A percentile compares a stretch with the other conserved stretches of the same genome.
These are phyloP conservation scores for Neomorphus geoffroyi DNA, from an alignment of 2,797 vertebrate genomes.

Conservation along the genomic window DNA sequence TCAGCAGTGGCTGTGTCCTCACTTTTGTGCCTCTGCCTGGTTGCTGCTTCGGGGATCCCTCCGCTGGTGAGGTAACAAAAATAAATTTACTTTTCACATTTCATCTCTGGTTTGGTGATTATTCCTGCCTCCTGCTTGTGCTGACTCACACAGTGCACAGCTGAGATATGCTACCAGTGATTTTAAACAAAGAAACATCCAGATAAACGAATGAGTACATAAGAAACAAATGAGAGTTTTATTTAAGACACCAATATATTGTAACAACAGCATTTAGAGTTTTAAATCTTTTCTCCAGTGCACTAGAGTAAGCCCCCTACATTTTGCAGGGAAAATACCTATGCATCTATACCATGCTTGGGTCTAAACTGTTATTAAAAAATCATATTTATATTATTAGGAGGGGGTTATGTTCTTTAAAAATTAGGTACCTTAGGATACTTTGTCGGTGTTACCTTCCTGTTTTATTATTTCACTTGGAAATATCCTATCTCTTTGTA, in stretches of 20 bases:
- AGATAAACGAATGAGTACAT: not conserved
- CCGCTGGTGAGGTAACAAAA: rapidly evolving
- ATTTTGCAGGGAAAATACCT: not conserved
- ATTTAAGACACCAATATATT: not conserved
- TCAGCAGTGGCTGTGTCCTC: rapidly evolving
- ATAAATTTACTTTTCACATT: not conserved
- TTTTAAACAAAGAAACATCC: not conserved
- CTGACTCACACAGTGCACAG: not conserved
- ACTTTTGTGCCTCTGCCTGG: not conserved
- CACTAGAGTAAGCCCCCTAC: not conserved
- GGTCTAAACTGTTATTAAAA: not conserved
- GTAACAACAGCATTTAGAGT: not conserved
- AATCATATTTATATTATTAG: not conserved
- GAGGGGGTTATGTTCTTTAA: not conserved
- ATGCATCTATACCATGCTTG: too few species aligned
- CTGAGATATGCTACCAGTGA: not conserved
- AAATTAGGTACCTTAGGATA: not conserved
- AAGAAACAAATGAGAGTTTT: not conserved
- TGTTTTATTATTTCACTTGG: not conserved
- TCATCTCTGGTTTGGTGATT: not conserved
- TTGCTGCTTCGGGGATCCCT: not conserved
- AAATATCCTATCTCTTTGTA: not conserved
- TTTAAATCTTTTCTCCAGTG: not conserved
- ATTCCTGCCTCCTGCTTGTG: not conserved
- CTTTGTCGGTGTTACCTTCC: not conserved